Evolutionary conservation across 1,140 invertebrate genomes (phyloP), one percentile per base, ranked within the genome.

Genomic region (Ceratoteleas bidentatus): DNA sequence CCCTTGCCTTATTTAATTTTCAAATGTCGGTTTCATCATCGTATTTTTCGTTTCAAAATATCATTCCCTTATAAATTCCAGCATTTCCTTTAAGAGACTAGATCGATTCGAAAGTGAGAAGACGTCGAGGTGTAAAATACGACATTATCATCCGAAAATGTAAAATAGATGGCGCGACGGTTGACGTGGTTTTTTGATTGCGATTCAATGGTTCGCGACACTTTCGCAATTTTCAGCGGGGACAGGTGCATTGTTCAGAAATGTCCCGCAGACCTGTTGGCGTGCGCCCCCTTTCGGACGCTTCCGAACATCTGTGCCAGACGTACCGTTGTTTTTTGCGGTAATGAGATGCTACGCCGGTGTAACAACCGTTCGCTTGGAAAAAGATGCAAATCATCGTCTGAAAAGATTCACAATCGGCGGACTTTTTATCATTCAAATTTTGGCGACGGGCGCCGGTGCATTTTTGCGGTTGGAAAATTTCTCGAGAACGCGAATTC

Each of bases 231-330:
- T 69, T 69, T 69, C 45, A 33, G 6, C 34, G 65, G 3, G 54
- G 65, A 58, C 45, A 69, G 65, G 54, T 57, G 65, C 33, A 68
- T 68, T 68, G 65, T 68, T 68, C 60, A 49, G 53, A 58, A 66
- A 49, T 69, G 52, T 13, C 38, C 40, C 32, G 54, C 53, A 58
- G 54, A 58, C 33, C 65, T 64, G 66, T 72, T 50, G 52, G 52
- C 24, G 57, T 38, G 5, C 36, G 66, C n/a, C 32, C 70, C 53
- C 53, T 73, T 62, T 64, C 38, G 60, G 49, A 73, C 60, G 60
- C 64, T 64, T 64, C 47, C 68, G 53, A 66, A 75, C 72, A 66
- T 66, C 54, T 66, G 72, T 75, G 47, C 52, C 70, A 75, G 53
- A 66, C 72, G 45, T 58, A 52, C 69, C 14, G 50, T 50, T 74